Evolutionary conservation across 1,140 invertebrate species (phyloP).

Genomic region (Brachionus manjavacas): DNA sequence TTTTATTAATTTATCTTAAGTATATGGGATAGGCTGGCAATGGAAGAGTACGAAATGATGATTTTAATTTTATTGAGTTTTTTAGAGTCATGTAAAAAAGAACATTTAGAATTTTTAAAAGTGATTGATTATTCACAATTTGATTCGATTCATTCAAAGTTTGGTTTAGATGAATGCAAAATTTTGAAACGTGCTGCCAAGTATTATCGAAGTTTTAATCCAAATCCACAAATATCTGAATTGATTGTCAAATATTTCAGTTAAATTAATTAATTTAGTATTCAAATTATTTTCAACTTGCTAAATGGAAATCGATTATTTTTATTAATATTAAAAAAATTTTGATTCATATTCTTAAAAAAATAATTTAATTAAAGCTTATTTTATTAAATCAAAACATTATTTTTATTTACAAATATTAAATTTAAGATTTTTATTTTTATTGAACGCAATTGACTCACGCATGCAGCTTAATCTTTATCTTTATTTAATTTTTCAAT

Average conservation of each 20-base stretch:
- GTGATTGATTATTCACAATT: background rate
- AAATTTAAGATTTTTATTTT: no score
- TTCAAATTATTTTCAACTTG: background rate
- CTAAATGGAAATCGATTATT: background rate
- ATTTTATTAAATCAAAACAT: no score
- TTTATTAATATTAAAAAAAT: no score
- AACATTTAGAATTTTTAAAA: background rate
- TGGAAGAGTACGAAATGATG: slow-evolving; percentile 1
- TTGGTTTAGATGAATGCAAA: slow-evolving; percentile 2
- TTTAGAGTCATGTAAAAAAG: slow-evolving; percentile 29
- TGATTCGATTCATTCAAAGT: background rate
- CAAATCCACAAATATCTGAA: background rate
- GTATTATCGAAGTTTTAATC: background rate
- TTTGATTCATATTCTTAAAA: no score
- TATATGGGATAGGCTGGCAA: slow-evolving; percentile 23
- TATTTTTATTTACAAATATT: no score
- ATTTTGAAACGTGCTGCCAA: background rate
- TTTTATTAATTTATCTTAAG: background rate
- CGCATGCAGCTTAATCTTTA: no score
- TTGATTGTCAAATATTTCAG: slow-evolving; percentile 27
- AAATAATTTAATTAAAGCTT: no score
- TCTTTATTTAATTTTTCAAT: no score
- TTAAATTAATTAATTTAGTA: background rate
- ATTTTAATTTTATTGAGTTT: background rate
- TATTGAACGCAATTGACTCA: no score